These are phyloP conservation scores for Dasypogon diadema DNA, from an alignment of 2,888 invertebrate species.

Conservation along the genomic window DNA sequence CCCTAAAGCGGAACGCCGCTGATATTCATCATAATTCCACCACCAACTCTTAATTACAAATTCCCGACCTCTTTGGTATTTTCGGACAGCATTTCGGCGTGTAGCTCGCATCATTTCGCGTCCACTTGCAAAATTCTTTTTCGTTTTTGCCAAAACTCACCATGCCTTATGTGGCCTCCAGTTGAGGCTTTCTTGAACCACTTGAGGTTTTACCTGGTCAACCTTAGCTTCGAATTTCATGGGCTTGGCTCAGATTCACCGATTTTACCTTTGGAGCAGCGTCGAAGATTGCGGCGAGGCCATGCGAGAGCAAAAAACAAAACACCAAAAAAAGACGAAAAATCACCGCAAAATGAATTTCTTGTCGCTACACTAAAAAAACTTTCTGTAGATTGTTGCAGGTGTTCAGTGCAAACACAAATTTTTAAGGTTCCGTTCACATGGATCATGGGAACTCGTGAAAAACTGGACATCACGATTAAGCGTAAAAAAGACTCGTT, in stretches of 20 bases:
- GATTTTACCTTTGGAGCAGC: constrained; percentile 32
- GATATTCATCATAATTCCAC: constrained; percentile 43
- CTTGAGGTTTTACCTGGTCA: constrained; percentile 38
- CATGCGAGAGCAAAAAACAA: constrained; percentile 14
- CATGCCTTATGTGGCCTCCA: constrained; percentile 12
- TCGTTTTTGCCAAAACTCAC: constrained; percentile 24
- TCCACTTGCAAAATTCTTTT: neutral
- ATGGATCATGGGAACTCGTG: constrained; percentile 45
- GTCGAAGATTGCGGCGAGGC: constrained; percentile 38
- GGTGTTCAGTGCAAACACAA: constrained; percentile 51
- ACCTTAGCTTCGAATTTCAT: constrained; percentile 44
- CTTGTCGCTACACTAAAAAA: constrained; percentile 29
- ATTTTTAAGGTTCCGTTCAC: constrained; percentile 50
- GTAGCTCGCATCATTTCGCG: constrained; percentile 13
- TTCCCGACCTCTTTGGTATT: constrained; percentile 38
- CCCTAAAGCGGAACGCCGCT: constrained; percentile 16
- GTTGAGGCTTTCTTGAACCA: constrained; percentile 22
- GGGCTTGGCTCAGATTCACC: constrained; percentile 44
- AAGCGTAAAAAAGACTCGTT: constrained; percentile 14
- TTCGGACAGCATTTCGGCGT: neutral
- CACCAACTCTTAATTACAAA: constrained; percentile 44
- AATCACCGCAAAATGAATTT: constrained; percentile 52
- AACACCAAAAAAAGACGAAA: constrained; percentile 17
- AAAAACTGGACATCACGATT: constrained; percentile 40
- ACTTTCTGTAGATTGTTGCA: constrained; percentile 48